A percentile compares a stretch with the other conserved stretches of the same genome.
Conservation (phyloP, 2,113 vertebrate species). For the Haemorhous mexicanus region DNA sequence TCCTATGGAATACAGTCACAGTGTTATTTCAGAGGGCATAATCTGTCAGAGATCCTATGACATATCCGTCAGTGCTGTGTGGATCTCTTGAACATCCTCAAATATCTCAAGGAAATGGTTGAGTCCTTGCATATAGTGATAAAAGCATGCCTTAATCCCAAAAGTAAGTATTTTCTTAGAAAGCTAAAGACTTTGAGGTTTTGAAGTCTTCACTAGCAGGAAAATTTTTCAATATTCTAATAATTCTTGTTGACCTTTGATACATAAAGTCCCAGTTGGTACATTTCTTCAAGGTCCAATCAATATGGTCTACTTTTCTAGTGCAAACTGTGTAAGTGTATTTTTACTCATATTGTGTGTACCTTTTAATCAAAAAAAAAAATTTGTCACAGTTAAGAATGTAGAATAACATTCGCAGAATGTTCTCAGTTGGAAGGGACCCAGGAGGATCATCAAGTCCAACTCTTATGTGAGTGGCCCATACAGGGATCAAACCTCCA, state of each 20-base stretch:
- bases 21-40: not conserved
- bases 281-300: not conserved
- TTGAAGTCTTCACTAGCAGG: not conserved
- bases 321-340: not conserved
- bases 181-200: not conserved
- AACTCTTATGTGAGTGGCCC: not conserved
- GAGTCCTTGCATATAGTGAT: not conserved
- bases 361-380: not conserved
- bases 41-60: not conserved
- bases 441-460: not conserved
- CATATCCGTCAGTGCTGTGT: fast-evolving
- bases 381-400: not conserved
- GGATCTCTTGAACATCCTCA: not conserved
- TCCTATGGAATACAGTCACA: not conserved
- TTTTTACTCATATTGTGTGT: not conserved
- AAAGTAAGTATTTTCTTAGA: not conserved
- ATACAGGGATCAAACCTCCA: not conserved
- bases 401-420: not conserved
- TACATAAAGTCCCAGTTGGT: not conserved
- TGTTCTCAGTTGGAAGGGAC: not conserved
- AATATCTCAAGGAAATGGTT: not conserved
- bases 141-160: not conserved
- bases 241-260: not conserved
- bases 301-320: not conserved
- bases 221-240: not conserved